Evolutionary conservation across 2,888 invertebrate species (phyloP), one percentile per base, ranked within the genome.

Genomic region (Drosophila lutescens): DNA sequence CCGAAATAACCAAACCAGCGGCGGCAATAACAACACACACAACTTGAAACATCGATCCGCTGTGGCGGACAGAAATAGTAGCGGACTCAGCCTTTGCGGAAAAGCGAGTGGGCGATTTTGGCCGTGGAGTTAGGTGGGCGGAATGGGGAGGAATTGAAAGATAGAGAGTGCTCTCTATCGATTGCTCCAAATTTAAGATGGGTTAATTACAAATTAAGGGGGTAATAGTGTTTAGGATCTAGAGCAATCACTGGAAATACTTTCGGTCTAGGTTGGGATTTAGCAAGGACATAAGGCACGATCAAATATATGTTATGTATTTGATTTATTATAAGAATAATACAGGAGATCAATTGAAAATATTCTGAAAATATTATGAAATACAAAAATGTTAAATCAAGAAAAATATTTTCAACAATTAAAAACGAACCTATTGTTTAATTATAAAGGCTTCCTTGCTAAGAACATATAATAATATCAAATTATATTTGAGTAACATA

Each of bases 1-100:
- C 76, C 68, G 51, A 86, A 74, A 73, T 57, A 65, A 54, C 60
- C 55, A 60, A 61, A 50, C 46, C 50, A 74, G 60, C 63, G 66
- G 40, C 43, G 67, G 60, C 59, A 69, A 68, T 61, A 80, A 61
- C 62, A 68, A 65, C 70, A 56, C 36, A 40, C 43, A 41, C 40
- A 43, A 55, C 54, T 17, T 23, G 61, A 69, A 38, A 26, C 76
- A 80, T 83, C 83, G 83, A 83, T 83, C 88, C 86, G 55, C 46
- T 17, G 78, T 74, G 78, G 69, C 54, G 78, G 62, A 74, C 59
- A 73, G 51, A 78, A 78, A 86, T 82, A 86, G 72, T 55, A 53
- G 67, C 75, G 69, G 69, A 55, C 69, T 68, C 54, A 50, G 71
- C 20, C 69, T 58, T 49, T 26, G 23, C 53, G 26, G 40, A 53